These are phyloP conservation scores for Loripinus fragilis DNA, from an alignment of 2,888 invertebrate genomes.

Conservation along the genomic window DNA sequence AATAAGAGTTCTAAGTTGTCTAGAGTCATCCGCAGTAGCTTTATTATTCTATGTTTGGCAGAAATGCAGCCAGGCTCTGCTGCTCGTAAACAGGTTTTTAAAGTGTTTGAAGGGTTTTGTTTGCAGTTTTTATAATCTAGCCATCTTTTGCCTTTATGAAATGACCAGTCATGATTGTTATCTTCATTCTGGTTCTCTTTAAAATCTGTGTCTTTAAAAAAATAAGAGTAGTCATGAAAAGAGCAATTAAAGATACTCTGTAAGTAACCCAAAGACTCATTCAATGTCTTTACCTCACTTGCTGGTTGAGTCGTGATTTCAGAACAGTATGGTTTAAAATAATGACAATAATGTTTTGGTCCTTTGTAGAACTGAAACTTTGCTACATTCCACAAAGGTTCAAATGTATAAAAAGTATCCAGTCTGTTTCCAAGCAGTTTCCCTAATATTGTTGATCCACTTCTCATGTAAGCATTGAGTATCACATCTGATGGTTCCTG, in stretches of 20 bases:
- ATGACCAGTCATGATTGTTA: background rate
- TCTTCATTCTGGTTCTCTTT: background rate
- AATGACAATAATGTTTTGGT: background rate
- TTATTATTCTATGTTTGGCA: background rate
- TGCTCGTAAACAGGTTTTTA: background rate
- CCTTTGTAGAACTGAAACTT: slow-evolving; percentile 3
- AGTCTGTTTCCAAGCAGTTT: background rate
- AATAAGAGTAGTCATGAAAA: background rate
- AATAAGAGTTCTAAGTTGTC: background rate
- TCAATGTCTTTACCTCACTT: background rate
- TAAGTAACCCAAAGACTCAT: background rate
- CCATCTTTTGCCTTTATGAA: background rate
- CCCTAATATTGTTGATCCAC: slow-evolving; percentile 1
- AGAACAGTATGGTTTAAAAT: background rate
- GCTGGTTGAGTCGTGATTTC: background rate
- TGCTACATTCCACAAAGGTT: slow-evolving; percentile 6
- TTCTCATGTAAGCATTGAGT: background rate
- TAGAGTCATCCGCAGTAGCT: background rate
- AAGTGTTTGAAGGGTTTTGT: background rate
- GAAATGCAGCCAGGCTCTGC: background rate
- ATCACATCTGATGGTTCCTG: background rate
- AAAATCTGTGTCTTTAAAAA: background rate
- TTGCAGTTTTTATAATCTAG: background rate
- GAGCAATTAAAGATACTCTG: background rate
- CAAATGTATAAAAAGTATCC: slow-evolving; percentile 1